Base-by-base conservation (phyloP, 2,113 vertebrate genomes). In the Trogon surrucura region DNA sequence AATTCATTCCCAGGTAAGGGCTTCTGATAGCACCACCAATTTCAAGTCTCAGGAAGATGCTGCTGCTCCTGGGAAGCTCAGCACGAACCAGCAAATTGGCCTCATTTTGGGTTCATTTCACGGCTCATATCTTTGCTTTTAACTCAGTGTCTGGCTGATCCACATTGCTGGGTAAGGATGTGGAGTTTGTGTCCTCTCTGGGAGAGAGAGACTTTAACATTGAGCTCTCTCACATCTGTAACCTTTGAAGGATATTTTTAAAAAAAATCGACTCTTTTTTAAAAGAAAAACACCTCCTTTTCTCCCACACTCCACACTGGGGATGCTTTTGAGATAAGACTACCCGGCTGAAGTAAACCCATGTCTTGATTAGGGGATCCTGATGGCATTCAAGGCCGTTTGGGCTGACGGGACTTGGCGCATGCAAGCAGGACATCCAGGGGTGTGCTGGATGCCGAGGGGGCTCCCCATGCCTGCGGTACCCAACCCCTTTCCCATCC, bases 351-450 rank as follows among this genome's bases (percentile, higher is more conserved):
- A 62, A 84, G 78, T 29, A 87, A 93, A 53, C 5, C 6, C 45
- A 17, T 0, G 0, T 41, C 38, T 75, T 32, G 36, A 53, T 77
- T 10, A 34, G 51, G 34, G 47, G 36, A 54, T 74, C 16, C 53
- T 80, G 38, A 29, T 12, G 29, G 25, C 79, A 44, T 81, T 74
- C 56, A 10, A 25, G 58, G 30, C 34, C 2, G 1, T 71, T n/a
- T 3, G 8, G 61, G 30, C 45, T 70, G 51, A 16, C 20, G 80
- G 38, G 65, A 25, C 10, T 53, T 36, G 21, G 21, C 30, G 51
- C 21, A n/a, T 1, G 0, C 34, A 16, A 19, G 12, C 8, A 8
- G 82, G 53, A 67, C 19, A 81, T n/a, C 18, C 70, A 0, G 0
- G 48, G 41, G 6, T 0, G 4, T 64, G 27, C 57, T 60, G 36